Percentiles rank a stretch among this genome's conserved stretches.
Evolutionary conservation across 2,113 vertebrate genomes (phyloP).

Genomic region (Zapornia atra): DNA sequence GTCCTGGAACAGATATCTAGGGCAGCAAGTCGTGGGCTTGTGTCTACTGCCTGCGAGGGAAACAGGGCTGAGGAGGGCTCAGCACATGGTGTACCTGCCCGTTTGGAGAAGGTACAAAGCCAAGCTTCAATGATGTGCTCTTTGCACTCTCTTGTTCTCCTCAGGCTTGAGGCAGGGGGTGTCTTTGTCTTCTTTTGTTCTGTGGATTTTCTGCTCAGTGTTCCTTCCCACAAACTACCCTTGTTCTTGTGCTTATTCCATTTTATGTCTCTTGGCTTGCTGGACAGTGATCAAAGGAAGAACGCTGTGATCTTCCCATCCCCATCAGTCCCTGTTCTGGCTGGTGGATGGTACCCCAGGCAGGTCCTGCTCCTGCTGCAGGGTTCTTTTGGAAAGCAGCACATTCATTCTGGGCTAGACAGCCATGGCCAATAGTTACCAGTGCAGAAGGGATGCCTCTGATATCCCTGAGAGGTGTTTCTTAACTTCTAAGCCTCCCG

Average conservation of each 20-base stretch:
- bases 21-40: neutral
- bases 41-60: neutral
- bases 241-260: neutral
- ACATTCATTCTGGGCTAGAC: neutral
- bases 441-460: neutral
- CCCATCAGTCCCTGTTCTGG: neutral
- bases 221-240: neutral
- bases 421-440: neutral
- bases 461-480: neutral
- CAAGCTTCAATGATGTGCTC: rapidly evolving
- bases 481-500: neutral
- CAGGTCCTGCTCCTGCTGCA: neutral
- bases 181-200: neutral
- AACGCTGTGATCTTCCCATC: neutral
- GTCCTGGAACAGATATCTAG: neutral
- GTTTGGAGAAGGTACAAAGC: neutral
- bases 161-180: neutral
- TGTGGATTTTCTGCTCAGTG: neutral
- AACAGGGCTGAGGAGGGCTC: neutral
- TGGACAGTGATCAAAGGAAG: neutral
- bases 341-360: neutral
- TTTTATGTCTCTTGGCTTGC: neutral
- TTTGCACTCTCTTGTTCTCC: rapidly evolving
- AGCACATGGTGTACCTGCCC: neutral
- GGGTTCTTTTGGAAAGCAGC: rapidly evolving